Base-by-base conservation (phyloP, 23 tunicate genomes). In the Aplidium turbinatum region DNA sequence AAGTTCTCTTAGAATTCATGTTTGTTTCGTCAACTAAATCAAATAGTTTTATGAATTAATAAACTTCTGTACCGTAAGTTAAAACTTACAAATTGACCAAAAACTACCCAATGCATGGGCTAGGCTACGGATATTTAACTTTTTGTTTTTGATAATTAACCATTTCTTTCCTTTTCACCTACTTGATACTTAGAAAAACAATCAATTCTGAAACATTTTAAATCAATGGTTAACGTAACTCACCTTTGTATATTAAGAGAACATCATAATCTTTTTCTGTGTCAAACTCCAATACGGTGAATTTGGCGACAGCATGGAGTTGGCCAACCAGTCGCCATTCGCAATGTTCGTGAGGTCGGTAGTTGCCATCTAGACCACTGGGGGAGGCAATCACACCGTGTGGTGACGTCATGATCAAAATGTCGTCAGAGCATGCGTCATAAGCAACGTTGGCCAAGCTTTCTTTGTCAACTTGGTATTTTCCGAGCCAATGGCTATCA, bases 201-300 rank as follows among this genome's bases (percentile, higher is more conserved):
- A 16, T 42, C 50, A 9, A 9, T 42, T 9, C 50, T 9, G 16
- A 9, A 42, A 42, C 16, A 42, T 42, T 42, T n/a, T n/a, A n/a
- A n/a, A n/a, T n/a, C n/a, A n/a, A n/a, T n/a, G n/a, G n/a, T n/a
- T n/a, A 55, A 22, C n/a, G 7, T 18, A 55, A 11, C 6, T 6
- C n/a, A 55, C 62, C 62, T 55, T 55, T 22, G n/a, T 18, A 55
- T 11, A 55, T 55, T 22, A 22, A 20, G 6, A 55, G 7, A 22
- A 22, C 6, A 22, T 55, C 62, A 22, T 18, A 20, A 20, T 55
- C 24, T 55, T 55, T 55, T 55, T 55, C 62, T 6, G 62, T 55
- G 20, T 55, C 25, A 20, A 55, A 55, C 24, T 19, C 23, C 25
- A 13, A 16, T 16, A 55, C 24, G 21, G 22, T 55, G 7, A 55